Base-by-base conservation (phyloP, 1,140 invertebrate species). In the Triops longicaudatus region DNA sequence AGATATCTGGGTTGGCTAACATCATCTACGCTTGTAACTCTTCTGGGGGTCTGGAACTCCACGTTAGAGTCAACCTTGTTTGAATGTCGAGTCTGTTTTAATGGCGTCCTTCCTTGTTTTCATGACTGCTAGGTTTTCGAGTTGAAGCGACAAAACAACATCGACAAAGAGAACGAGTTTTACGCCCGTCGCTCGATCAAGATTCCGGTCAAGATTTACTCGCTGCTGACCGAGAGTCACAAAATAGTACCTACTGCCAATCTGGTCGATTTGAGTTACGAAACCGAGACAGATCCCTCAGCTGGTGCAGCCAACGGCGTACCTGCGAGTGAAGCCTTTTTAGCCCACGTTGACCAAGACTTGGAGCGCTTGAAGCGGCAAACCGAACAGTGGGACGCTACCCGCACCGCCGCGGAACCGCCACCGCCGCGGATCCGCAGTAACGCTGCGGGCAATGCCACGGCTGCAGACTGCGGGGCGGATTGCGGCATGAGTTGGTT, bases 141-240 rank as follows among this genome's bases (percentile, higher is more conserved):
- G 10, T 26, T 77, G 22, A 77, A 77, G 37, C 28, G 63, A 22
- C 72, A 43, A 14, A 77, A 77, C 37, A 73, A 73, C 43, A 77
- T 77, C 9, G 63, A 73, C 17, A 77, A 77, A 26, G 76, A 77
- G n/a, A 42, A 72, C 5, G 76, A 77, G 28, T 77, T 77, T 73
- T 77, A 73, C 42, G 76, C 76, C 7, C 22, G 71, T 17, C 63
- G 76, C 14, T 73, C 72, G 6, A 5, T 77, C 22, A 73, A 73
- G 50, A 73, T 77, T 73, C 76, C 76, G n/a, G 76, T 77, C 10
- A 31, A 42, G 22, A 72, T 22, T n/a, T 72, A 77, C 27, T 77
- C 76, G 12, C 41, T 73, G 27, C 41, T 77, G 26, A 77, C 71
- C 26, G 76, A 77, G 42, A 44, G 11, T 1, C 74, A 44, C 11